Evolutionary conservation across 2,113 vertebrate genomes (phyloP).

Genomic region (Zosterops borbonicus): DNA sequence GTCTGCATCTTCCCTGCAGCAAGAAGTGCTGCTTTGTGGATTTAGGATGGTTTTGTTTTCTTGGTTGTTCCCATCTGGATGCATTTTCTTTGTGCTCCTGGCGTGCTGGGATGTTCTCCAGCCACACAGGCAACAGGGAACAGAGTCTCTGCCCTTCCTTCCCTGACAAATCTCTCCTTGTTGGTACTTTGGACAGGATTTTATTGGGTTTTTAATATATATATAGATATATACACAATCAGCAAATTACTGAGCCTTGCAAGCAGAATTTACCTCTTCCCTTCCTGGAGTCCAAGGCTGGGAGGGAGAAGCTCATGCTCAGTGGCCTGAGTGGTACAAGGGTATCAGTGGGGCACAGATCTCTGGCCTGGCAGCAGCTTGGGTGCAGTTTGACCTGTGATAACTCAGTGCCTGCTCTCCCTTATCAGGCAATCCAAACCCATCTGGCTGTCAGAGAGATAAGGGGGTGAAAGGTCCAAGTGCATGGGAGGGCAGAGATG

Average conservation of each 20-base stretch:
- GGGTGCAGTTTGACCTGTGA: accelerated
- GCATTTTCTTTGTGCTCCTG: background rate
- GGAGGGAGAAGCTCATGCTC: accelerated
- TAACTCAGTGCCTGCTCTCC: background rate
- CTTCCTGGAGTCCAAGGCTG: background rate
- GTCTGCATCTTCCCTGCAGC: background rate
- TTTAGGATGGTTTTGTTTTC: background rate
- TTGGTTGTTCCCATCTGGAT: background rate
- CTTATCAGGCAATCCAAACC: background rate
- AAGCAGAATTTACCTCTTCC: background rate
- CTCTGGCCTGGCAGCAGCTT: background rate
- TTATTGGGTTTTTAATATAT: background rate
- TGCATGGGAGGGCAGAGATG: background rate
- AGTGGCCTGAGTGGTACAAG: accelerated
- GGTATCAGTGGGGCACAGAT: background rate
- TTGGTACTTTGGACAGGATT: background rate
- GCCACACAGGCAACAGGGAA: background rate
- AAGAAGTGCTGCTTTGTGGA: background rate
- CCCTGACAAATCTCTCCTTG: accelerated
- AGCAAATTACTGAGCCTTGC: background rate
- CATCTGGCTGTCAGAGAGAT: background rate
- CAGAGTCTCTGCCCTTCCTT: background rate
- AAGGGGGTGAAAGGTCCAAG: background rate
- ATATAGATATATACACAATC: background rate
- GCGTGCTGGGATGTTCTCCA: accelerated